phyloP scores from a whole-genome alignment of 2,888 invertebrate genomes.

The Sinhomidia bicolor region DNA sequence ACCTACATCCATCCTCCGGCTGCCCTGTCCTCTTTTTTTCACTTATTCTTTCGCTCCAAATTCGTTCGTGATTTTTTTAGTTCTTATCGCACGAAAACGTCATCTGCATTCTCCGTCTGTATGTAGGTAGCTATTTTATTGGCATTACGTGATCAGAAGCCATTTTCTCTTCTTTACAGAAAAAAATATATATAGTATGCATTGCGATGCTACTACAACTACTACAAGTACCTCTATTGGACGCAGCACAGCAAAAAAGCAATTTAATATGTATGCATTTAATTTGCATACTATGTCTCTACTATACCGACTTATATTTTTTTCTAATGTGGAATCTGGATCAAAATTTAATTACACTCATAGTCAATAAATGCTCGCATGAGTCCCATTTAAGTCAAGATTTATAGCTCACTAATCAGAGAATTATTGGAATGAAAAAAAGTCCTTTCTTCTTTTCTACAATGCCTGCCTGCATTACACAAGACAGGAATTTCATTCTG shows the following conservation, averaged over 20 bases:
- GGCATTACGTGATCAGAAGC: slow-evolving; percentile 41
- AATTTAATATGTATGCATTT: neutral
- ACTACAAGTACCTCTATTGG: neutral
- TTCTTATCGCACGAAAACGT: slow-evolving; percentile 2
- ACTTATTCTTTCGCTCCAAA: slow-evolving; percentile 3
- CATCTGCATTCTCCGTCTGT: neutral
- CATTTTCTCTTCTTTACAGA: slow-evolving; percentile 13
- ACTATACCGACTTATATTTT: slow-evolving; percentile 1
- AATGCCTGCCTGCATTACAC: no score
- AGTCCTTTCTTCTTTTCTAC: neutral
- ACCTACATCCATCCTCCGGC: neutral
- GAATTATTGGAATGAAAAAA: slow-evolving; percentile 39
- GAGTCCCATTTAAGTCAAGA: slow-evolving; percentile 58
- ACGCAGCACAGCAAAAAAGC: neutral
- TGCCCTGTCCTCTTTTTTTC: neutral
- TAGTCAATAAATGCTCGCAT: slow-evolving; percentile 43
- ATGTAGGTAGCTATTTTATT: slow-evolving; percentile 40
- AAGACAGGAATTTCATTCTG: neutral
- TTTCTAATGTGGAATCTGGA: slow-evolving; percentile 46
- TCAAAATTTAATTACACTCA: slow-evolving; percentile 59
- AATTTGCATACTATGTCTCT: neutral
- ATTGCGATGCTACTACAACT: no score
- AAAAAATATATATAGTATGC: neutral
- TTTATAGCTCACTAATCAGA: slow-evolving; percentile 62
- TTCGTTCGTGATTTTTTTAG: slow-evolving; percentile 19